These are phyloP conservation scores for Phortica okadai DNA, from an alignment of 2,888 invertebrate species.

Conservation along the genomic window DNA sequence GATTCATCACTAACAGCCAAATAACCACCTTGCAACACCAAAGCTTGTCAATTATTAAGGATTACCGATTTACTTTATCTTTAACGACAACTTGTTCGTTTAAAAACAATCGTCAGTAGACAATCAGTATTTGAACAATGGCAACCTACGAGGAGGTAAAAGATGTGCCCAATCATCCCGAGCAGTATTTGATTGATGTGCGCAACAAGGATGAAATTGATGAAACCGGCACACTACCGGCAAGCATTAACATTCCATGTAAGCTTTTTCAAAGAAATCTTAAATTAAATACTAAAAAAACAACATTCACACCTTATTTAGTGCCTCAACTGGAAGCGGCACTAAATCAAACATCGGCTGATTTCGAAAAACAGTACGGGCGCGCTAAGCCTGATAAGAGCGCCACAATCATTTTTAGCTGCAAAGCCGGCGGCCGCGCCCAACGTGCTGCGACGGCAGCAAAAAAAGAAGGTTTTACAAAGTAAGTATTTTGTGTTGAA, in stretches of 20 bases:
- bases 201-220: constrained; percentile 84
- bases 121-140: constrained; percentile 48
- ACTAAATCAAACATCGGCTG: constrained; percentile 63
- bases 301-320: constrained; percentile 41
- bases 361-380: constrained; percentile 74
- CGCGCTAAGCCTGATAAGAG: constrained; percentile 80
- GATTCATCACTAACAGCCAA: too few relatives aligned
- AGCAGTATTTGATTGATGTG: constrained; percentile 84
- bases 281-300: constrained; percentile 29
- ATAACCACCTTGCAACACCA: not conserved
- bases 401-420: constrained; percentile 82
- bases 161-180: constrained; percentile 77
- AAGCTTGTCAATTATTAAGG: not conserved
- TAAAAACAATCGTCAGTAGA: constrained; percentile 18
- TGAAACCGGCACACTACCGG: constrained; percentile 84
- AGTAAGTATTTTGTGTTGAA: constrained; percentile 58
- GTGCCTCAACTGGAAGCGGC: constrained; percentile 70
- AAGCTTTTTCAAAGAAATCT: constrained; percentile 70
- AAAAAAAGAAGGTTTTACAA: constrained; percentile 66
- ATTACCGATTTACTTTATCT: not conserved
- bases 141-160: constrained; percentile 77
- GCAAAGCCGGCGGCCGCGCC: constrained; percentile 84
- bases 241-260: constrained; percentile 88
- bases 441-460: constrained; percentile 80
- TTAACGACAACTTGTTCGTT: not conserved